Evolutionary conservation across 1,140 invertebrate species (phyloP), one percentile per base, ranked within the genome.

Genomic region (Calosoma granatense): DNA sequence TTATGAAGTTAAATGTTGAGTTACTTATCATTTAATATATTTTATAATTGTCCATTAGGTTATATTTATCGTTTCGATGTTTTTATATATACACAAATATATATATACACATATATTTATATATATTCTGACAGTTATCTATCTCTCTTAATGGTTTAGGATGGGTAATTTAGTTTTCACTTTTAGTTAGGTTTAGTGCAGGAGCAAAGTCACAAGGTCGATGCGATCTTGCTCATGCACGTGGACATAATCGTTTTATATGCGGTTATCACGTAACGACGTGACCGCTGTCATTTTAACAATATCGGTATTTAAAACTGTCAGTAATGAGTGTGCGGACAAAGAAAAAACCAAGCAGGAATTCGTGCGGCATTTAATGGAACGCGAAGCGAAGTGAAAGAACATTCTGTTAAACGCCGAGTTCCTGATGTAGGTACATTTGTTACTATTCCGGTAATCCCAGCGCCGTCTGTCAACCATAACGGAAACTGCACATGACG

Each of bases 101-200:
- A n/a, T n/a, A n/a, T n/a, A n/a, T n/a, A n/a, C n/a, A n/a, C n/a
- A n/a, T n/a, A n/a, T 47, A 11, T 47, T 47, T 47, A 47, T 12
- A 47, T 12, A 12, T 12, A 12, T 57, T 47, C 57, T 63, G 63
- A 65, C 62, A 67, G 64, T 64, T 64, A 65, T 65, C 65, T 67
- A 67, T 67, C 65, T 67, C 65, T 67, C 65, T 67, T 67, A 64
- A 65, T 61, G 41, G 3, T 43, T 17, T 47, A 14, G 11, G 41
- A 23, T 17, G 51, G 51, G 52, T 54, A 54, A 23, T 53, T 65
- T 59, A 57, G 23, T 60, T 63, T 60, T 22, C 30, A 14, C 17
- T 52, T 56, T 56, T 43, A 47, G 41, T 47, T 47, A 47, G 17
- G 4, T 47, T 47, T 12, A 47, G 17, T 47, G 41, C 41, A 47